Evolutionary conservation across 35 echinoderm and acorn worm species (phyloP).

Genomic region (Strongylocentrotus purpuratus): DNA sequence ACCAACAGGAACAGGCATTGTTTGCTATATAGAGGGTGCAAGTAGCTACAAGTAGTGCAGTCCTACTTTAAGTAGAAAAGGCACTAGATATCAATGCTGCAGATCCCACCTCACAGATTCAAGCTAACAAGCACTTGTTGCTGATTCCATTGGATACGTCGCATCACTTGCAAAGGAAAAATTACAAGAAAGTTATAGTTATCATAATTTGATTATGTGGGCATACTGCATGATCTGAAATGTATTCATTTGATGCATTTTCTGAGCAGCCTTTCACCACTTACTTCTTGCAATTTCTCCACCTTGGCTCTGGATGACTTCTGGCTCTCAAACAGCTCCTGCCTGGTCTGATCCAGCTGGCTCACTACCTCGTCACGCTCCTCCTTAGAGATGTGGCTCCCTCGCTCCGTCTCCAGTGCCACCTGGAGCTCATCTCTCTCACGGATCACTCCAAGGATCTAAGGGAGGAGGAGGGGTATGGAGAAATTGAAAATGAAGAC

Average conservation of each 20-base stretch:
- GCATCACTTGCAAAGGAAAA: too few species aligned
- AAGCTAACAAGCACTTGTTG: too few species aligned
- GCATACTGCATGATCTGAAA: not conserved
- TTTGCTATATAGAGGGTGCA: too few species aligned
- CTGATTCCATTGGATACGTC: too few species aligned
- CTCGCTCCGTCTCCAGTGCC: slow-evolving; percentile 21
- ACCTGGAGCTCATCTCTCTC: slow-evolving; percentile 71
- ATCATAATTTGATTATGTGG: too few species aligned
- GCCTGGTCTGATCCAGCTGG: slow-evolving; percentile 57
- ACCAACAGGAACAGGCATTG: too few species aligned
- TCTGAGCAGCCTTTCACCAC: not conserved
- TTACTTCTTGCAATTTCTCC: slow-evolving; percentile 74
- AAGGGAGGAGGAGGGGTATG: not conserved
- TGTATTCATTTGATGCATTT: not conserved
- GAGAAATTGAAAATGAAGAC: not conserved
- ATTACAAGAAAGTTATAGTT: too few species aligned
- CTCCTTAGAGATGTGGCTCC: slow-evolving; percentile 40
- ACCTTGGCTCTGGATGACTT: slow-evolving; percentile 60
- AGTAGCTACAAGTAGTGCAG: too few species aligned
- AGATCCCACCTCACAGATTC: too few species aligned
- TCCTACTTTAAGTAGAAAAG: too few species aligned
- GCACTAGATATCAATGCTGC: too few species aligned
- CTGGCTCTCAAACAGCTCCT: slow-evolving; percentile 74
- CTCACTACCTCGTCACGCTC: slow-evolving; percentile 68
- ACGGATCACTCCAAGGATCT: slow-evolving; percentile 65